Base-by-base conservation (phyloP, 2,113 vertebrate genomes). In the Riparia riparia region DNA sequence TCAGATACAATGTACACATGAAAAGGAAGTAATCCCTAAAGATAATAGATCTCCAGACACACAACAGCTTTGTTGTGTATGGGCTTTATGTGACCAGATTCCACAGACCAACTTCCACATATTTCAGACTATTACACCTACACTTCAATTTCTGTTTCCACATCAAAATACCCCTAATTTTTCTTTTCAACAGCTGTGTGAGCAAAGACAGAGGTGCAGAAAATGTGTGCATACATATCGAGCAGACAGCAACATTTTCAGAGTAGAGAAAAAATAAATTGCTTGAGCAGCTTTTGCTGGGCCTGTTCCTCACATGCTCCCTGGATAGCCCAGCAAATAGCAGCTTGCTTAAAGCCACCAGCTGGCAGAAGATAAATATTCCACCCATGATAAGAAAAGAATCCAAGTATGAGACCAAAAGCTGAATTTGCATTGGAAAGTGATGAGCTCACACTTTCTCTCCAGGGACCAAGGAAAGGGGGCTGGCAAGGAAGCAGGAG, bases 391-490 rank as follows among this genome's bases (percentile, higher is more conserved):
- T 72, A 96, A 97, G 95, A 89, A 96, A 93, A 95, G 37, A 82
- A 97, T 93, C 94, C 69, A 69, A 97, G 74, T 60, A 97, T 89
- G 87, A 97, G 93, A 90, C 88, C 96, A 91, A 88, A 91, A 76
- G 71, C 82, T 70, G 80, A 94, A 92, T 97, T 96, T 97, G 86
- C 95, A 82, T 94, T 95, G 95, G 96, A 94, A 97, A 98, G 94
- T 56, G 76, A 96, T 97, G 96, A 98, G 96, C 96, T 98, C 97
- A 98, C 82, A 63, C 88, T 85, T 94, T 94, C 90, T 96, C 97
- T 96, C 96, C 56, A 53, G 95, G 95, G 97, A 95, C 93, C 56
- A 53, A 63, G 78, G 85, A 88, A 96, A 95, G 64, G 86, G 61
- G 82, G 72, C 87, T 95, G 95, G 93, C 78, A 86, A 90, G 82